A percentile compares a stretch with the other conserved stretches of the same genome.
Evolutionary conservation across 1,140 invertebrate genomes (phyloP).

Genomic region (Pomacea maculata): DNA sequence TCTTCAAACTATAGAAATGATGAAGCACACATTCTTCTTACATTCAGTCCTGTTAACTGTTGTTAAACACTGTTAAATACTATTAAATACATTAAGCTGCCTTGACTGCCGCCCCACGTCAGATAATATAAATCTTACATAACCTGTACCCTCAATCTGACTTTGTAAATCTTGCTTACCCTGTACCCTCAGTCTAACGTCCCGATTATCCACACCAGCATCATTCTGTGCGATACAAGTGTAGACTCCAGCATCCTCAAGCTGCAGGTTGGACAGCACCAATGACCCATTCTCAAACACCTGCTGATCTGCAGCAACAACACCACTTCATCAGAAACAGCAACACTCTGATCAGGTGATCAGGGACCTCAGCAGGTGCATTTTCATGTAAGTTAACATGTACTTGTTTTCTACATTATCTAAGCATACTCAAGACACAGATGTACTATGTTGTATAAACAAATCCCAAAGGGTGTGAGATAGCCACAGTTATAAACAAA

Average conservation of each 20-base stretch:
- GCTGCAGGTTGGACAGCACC: conserved; percentile 34
- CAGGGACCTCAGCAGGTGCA: background rate
- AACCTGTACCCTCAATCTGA: too few relatives aligned
- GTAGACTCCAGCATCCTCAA: conserved; percentile 55
- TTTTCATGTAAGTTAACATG: background rate
- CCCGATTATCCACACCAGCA: conserved; percentile 57
- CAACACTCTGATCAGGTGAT: background rate
- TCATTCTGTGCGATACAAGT: conserved; percentile 63
- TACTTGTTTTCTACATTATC: background rate
- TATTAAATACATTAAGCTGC: too few relatives aligned
- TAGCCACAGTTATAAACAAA: conserved; percentile 3
- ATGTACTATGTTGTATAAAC: background rate
- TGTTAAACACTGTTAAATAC: too few relatives aligned
- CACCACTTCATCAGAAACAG: background rate
- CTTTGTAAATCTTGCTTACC: conserved; percentile 38
- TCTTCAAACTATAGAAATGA: too few relatives aligned
- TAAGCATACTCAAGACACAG: background rate
- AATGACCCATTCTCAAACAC: conserved; percentile 56
- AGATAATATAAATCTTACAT: too few relatives aligned
- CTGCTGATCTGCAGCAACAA: conserved; percentile 36
- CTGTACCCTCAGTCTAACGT: conserved; percentile 54
- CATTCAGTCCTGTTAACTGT: too few relatives aligned
- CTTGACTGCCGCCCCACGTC: too few relatives aligned
- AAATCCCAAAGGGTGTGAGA: background rate
- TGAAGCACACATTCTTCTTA: too few relatives aligned